Evolutionary conservation across 2,888 invertebrate genomes (phyloP).

Genomic region (Dasysyrphus albostriatus): DNA sequence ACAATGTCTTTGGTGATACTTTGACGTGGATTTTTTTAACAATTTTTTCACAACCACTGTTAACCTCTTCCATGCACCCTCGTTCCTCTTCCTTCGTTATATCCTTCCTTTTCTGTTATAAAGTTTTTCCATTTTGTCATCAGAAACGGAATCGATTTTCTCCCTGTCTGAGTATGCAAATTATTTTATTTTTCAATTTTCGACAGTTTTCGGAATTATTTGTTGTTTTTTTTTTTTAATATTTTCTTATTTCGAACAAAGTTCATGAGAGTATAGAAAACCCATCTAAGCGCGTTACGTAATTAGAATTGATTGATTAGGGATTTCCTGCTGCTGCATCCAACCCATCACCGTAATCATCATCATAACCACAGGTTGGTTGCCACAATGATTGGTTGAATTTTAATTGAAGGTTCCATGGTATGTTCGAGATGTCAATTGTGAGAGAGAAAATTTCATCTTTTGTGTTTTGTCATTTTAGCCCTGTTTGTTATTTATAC

Average conservation of each 20-base stretch:
- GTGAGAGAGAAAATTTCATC: conserved; percentile 8
- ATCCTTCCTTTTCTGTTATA: conserved; percentile 5
- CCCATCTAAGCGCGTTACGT: conserved; percentile 58
- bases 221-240: conserved; percentile 17
- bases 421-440: conserved; percentile 10
- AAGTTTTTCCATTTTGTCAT: conserved; percentile 68
- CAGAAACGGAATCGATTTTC: conserved; percentile 70
- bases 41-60: neutral
- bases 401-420: conserved; percentile 56
- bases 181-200: conserved; percentile 76
- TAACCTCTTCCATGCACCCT: neutral
- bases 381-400: conserved; percentile 32
- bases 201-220: conserved; percentile 64
- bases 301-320: conserved; percentile 71
- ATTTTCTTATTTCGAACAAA: neutral
- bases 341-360: conserved; percentile 5
- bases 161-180: conserved; percentile 75
- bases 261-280: conserved; percentile 37
- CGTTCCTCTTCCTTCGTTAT: neutral
- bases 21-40: conserved; percentile 44
- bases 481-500: conserved; percentile 4
- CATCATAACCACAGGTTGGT: conserved; percentile 26
- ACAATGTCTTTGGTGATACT: conserved; percentile 68
- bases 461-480: conserved; percentile 20
- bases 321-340: conserved; percentile 31